phyloP scores from a whole-genome alignment of 2,888 invertebrate species.

The Icerya purchasi region DNA sequence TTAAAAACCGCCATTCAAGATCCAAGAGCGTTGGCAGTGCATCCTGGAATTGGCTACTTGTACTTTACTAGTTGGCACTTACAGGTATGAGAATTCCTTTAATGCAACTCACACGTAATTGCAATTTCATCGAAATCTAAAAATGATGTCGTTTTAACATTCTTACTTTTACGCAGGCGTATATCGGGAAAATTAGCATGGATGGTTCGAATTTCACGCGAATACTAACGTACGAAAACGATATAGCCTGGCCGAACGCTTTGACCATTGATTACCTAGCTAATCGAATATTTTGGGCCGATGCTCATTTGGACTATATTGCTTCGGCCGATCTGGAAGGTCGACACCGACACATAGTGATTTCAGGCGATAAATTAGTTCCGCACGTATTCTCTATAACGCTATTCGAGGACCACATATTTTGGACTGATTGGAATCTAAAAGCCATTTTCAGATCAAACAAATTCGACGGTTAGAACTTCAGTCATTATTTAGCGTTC shows the following conservation, averaged over 20 bases:
- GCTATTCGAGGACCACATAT: slow-evolving; percentile 78
- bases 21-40: slow-evolving; percentile 82
- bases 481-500: no score
- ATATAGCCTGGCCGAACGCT: slow-evolving; percentile 97
- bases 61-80: slow-evolving; percentile 94
- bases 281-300: slow-evolving; percentile 88
- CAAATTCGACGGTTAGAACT: slow-evolving; percentile 52
- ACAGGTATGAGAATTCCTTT: slow-evolving; percentile 24
- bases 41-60: slow-evolving; percentile 79
- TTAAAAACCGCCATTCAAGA: slow-evolving; percentile 72
- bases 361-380: slow-evolving; percentile 47
- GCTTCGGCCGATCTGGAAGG: slow-evolving; percentile 88
- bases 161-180: no score
- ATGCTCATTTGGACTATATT: slow-evolving; percentile 93
- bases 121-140: no score
- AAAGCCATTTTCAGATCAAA: slow-evolving; percentile 78
- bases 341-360: slow-evolving; percentile 54
- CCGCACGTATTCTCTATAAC: slow-evolving; percentile 91
- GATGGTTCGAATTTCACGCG: slow-evolving; percentile 78
- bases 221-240: slow-evolving; percentile 76
- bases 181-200: slow-evolving; percentile 91
- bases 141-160: no score
- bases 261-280: slow-evolving; percentile 90
- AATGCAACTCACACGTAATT: no score
- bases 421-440: slow-evolving; percentile 97